Conservation (phyloP, 2,113 vertebrate genomes). For the Nettapus auritus region DNA sequence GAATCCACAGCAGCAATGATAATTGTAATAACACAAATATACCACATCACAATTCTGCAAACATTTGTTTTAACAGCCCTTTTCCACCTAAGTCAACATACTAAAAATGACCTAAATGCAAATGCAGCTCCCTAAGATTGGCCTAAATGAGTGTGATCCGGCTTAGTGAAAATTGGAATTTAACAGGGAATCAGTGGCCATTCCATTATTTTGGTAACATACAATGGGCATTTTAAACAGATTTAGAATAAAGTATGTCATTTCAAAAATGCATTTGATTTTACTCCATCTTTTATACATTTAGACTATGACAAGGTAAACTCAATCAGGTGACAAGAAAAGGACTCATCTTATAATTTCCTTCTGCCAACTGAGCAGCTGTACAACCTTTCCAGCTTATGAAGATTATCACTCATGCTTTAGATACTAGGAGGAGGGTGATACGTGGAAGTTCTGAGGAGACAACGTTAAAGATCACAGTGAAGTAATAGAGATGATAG, state of each 20-base stretch:
- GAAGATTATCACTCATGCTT: background rate
- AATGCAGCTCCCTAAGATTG: background rate
- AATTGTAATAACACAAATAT: background rate
- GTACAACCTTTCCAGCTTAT: background rate
- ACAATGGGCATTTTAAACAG: background rate
- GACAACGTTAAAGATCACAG: rapidly evolving
- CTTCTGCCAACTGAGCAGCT: background rate
- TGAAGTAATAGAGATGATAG: rapidly evolving
- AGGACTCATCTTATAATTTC: background rate
- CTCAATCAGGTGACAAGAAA: background rate
- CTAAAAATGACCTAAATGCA: background rate
- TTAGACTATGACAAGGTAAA: background rate
- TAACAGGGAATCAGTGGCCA: background rate
- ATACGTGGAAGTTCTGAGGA: background rate
- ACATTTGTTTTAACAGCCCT: background rate
- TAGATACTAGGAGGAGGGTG: background rate
- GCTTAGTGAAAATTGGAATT: background rate
- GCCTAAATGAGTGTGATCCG: background rate
- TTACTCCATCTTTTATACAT: background rate
- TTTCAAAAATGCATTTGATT: background rate
- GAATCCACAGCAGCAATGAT: background rate
- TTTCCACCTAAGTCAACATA: background rate
- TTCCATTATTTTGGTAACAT: background rate
- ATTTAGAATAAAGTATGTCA: background rate
- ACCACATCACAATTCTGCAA: background rate